A percentile compares a stretch with the other conserved stretches of the same genome.
phyloP scores from a whole-genome alignment of 2,888 invertebrate genomes.

The Lumbricus terrestris region DNA sequence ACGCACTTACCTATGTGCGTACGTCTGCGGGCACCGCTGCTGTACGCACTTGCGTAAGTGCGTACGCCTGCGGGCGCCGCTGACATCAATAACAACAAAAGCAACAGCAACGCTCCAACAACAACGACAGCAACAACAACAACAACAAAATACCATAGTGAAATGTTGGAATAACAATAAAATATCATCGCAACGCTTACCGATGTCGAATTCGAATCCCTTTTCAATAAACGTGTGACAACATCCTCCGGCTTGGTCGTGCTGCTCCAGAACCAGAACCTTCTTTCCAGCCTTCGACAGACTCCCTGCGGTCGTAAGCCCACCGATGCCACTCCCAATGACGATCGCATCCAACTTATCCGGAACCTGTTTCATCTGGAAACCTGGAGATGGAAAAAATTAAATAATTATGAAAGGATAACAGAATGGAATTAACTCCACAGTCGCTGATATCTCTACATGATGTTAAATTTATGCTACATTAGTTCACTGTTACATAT shows the following conservation, averaged over 20 bases:
- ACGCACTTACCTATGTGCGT: too few relatives aligned
- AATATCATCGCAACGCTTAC: constrained; percentile 39
- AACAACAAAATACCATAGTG: not conserved
- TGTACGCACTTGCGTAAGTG: too few relatives aligned
- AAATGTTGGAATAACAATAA: not conserved
- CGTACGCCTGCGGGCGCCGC: too few relatives aligned
- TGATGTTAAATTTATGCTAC: too few relatives aligned
- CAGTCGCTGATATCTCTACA: too few relatives aligned
- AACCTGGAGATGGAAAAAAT: constrained; percentile 43
- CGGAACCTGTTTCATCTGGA: constrained; percentile 48
- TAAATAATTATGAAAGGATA: not conserved
- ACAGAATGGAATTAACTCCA: too few relatives aligned
- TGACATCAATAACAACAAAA: too few relatives aligned
- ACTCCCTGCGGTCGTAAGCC: constrained; percentile 53
- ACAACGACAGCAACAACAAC: not conserved
- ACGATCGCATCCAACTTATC: constrained; percentile 56
- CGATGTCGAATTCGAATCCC: constrained; percentile 61
- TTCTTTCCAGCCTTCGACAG: constrained; percentile 56
- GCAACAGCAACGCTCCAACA: too few relatives aligned
- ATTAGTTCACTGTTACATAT: too few relatives aligned
- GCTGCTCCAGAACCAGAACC: constrained; percentile 60
- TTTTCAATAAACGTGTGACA: constrained; percentile 60
- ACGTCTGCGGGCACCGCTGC: too few relatives aligned
- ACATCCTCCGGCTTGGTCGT: constrained; percentile 59
- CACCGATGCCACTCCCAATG: constrained; percentile 60